Evolutionary conservation across 1,140 invertebrate genomes (phyloP).

Genomic region (Brachionus paranguensis): DNA sequence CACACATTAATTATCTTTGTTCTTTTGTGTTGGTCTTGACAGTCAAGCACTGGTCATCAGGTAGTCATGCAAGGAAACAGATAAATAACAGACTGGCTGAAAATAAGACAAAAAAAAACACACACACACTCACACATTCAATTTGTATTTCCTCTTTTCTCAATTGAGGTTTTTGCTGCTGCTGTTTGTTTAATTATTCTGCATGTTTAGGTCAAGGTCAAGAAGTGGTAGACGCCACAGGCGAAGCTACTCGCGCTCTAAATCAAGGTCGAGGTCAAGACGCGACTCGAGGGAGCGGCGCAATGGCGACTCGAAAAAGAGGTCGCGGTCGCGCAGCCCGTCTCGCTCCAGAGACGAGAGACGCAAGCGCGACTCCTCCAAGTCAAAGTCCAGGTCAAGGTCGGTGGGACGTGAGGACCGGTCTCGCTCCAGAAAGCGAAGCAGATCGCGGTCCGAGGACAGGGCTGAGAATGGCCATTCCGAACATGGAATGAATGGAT

Average conservation of each 20-base stretch:
- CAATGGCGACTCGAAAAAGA: not conserved
- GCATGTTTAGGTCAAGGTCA: not conserved
- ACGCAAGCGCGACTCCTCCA: not conserved
- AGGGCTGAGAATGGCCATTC: not conserved
- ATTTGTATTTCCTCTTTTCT: not conserved
- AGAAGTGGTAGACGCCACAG: not conserved
- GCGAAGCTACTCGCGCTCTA: not conserved
- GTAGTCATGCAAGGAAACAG: not conserved
- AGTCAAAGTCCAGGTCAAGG: not conserved
- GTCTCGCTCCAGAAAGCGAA: not conserved
- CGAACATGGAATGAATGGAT: not conserved
- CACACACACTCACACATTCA: not conserved
- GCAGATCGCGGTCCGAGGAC: not conserved
- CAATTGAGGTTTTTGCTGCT: not conserved
- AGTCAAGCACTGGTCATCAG: not conserved
- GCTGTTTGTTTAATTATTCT: not conserved
- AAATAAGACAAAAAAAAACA: not conserved
- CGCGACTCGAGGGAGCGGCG: not conserved
- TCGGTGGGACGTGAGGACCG: not conserved
- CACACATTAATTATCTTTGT: not conserved
- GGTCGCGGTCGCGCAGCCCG: not conserved
- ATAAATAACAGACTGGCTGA: constrained; percentile 2
- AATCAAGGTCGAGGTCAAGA: not conserved
- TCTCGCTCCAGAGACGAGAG: not conserved
- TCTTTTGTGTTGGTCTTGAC: not conserved